Percentiles rank a stretch among this genome's conserved stretches.
phyloP scores from a whole-genome alignment of 2,113 vertebrate genomes.

The Procavia capensis region DNA sequence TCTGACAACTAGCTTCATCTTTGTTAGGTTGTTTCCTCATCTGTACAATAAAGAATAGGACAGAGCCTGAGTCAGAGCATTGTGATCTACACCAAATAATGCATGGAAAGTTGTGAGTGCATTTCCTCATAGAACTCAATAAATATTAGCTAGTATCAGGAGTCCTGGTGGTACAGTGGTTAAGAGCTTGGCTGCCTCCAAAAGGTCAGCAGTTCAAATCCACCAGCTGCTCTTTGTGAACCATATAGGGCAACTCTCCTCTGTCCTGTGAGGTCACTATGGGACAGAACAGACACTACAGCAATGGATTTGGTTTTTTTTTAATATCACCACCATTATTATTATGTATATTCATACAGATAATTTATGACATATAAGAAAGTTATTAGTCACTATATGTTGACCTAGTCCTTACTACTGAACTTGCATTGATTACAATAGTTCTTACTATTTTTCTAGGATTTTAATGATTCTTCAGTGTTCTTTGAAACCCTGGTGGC shows the following conservation, averaged over 20 bases:
- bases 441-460: background rate
- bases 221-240: too few species aligned
- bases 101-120: background rate
- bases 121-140: background rate
- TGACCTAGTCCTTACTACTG: background rate
- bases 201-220: too few species aligned
- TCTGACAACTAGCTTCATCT: background rate
- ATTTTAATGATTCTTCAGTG: background rate
- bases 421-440: background rate
- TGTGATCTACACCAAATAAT: background rate
- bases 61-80: background rate
- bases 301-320: background rate
- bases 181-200: too few species aligned
- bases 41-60: background rate
- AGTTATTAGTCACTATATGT: background rate
- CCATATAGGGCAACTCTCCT: too few species aligned
- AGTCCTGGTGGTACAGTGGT: too few species aligned
- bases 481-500: too few species aligned
- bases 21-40: background rate
- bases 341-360: background rate
- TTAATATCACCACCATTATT: background rate
- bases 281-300: too few species aligned
- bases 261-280: too few species aligned
- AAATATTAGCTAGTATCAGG: background rate
- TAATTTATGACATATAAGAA: background rate